Percentiles rank a stretch among this genome's conserved stretches.
Evolutionary conservation across 2,888 invertebrate species (phyloP).

Genomic region (Eupithecia exiguata): DNA sequence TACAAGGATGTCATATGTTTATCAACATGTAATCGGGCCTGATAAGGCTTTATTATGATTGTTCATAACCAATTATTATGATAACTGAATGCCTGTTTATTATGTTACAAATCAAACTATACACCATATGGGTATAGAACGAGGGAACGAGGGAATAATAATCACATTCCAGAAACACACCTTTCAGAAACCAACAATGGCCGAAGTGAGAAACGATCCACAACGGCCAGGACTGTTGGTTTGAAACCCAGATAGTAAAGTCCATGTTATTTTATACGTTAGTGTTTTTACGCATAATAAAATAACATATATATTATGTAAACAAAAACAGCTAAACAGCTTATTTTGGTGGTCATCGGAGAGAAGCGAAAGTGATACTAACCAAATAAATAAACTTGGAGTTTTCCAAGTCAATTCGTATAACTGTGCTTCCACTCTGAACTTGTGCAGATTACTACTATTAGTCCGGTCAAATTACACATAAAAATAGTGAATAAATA

Average conservation of each 20-base stretch:
- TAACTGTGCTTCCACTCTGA: not conserved
- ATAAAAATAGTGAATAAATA: too few species aligned
- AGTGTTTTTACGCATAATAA: not conserved
- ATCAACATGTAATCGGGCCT: not conserved
- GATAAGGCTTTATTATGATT: slow-evolving; percentile 4
- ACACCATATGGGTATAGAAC: not conserved
- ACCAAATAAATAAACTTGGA: not conserved
- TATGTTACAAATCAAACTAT: not conserved
- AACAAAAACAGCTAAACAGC: not conserved
- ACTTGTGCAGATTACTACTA: too few species aligned
- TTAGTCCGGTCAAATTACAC: too few species aligned
- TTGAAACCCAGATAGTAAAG: not conserved
- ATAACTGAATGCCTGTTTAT: not conserved
- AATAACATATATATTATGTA: too few species aligned
- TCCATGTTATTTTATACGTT: not conserved
- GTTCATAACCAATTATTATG: slow-evolving; percentile 1
- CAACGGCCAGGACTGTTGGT: not conserved
- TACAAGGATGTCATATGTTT: slow-evolving; percentile 2
- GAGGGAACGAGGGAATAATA: too few species aligned
- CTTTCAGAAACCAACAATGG: not conserved
- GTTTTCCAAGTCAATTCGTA: not conserved
- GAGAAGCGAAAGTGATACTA: not conserved
- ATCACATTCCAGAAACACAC: not conserved
- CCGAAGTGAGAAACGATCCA: not conserved
- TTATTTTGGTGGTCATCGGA: not conserved